A percentile compares a stretch with the other conserved stretches of the same genome.
Evolutionary conservation across 2,888 invertebrate species (phyloP).

Genomic region (Macropis europaea): DNA sequence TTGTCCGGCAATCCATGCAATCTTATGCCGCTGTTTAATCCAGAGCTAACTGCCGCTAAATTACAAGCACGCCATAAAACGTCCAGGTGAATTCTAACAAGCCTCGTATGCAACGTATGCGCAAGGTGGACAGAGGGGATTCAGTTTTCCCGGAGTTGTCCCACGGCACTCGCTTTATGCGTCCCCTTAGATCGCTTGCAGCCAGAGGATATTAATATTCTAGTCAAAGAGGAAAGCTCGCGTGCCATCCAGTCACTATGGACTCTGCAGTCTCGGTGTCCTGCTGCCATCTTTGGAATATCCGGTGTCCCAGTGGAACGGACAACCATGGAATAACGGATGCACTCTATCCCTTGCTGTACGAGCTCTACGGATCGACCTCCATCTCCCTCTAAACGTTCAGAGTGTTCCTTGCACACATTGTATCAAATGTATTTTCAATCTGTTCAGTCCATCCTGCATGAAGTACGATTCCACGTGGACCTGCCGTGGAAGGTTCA

Average conservation of each 20-base stretch:
- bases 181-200: slow-evolving; percentile 53
- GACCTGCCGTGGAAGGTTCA: not conserved
- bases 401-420: slow-evolving; percentile 21
- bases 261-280: slow-evolving; percentile 48
- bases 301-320: slow-evolving; percentile 58
- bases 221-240: slow-evolving; percentile 59
- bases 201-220: slow-evolving; percentile 61
- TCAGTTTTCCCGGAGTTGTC: slow-evolving; percentile 44
- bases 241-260: slow-evolving; percentile 56
- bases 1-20: not conserved
- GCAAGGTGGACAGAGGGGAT: not conserved
- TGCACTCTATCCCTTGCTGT: slow-evolving; percentile 41
- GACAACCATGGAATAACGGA: slow-evolving; percentile 60
- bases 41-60: slow-evolving; percentile 32
- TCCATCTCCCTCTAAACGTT: slow-evolving; percentile 39
- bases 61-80: slow-evolving; percentile 19
- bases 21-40: not conserved
- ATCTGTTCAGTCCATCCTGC: not conserved
- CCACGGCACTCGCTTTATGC: slow-evolving; percentile 46
- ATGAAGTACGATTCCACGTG: too few relatives aligned
- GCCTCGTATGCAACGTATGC: not conserved
- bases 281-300: slow-evolving; percentile 66
- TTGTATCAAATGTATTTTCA: slow-evolving; percentile 15
- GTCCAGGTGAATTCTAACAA: slow-evolving; percentile 24
- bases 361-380: slow-evolving; percentile 31